A percentile compares a stretch with the other conserved stretches of the same genome.
Conservation (phyloP, 2,888 invertebrate genomes). For the Lasioglossum vierecki region DNA sequence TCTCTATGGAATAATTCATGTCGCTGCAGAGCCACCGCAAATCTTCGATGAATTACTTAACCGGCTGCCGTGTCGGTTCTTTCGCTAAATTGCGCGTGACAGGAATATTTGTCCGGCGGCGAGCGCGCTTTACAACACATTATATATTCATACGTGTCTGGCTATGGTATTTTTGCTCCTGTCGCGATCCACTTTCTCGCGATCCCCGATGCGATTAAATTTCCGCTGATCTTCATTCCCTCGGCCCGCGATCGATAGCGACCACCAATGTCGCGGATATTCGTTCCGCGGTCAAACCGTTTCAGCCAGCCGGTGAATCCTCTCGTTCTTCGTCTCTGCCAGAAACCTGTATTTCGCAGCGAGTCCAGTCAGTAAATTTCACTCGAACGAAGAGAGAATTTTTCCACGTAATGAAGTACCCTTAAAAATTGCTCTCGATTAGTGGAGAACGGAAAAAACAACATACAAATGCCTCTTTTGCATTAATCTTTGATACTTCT, state of each 20-base stretch:
- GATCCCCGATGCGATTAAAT: not conserved
- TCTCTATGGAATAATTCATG: conserved; percentile 44
- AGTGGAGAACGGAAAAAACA: too few relatives aligned
- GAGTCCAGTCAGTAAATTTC: too few relatives aligned
- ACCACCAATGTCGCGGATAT: not conserved
- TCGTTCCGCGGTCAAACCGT: not conserved
- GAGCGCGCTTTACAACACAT: not conserved
- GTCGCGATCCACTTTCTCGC: not conserved
- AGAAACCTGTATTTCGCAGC: too few relatives aligned
- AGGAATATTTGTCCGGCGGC: conserved; percentile 3
- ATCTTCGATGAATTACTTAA: conserved; percentile 54
- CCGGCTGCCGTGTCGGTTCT: conserved; percentile 11
- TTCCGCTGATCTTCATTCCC: not conserved
- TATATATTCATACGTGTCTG: conserved; percentile 18
- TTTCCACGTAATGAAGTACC: too few relatives aligned
- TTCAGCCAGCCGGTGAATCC: not conserved
- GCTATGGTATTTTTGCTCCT: not conserved
- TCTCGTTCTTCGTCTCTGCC: not conserved
- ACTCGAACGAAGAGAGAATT: too few relatives aligned
- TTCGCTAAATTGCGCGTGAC: conserved; percentile 26
- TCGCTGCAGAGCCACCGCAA: conserved; percentile 41
- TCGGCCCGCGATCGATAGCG: not conserved
- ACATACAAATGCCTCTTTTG: too few relatives aligned
- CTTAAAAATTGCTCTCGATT: too few relatives aligned
- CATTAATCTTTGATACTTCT: too few relatives aligned